Evolutionary conservation across 2,888 invertebrate species (phyloP).

Genomic region (Nipponacmea schrenckii): DNA sequence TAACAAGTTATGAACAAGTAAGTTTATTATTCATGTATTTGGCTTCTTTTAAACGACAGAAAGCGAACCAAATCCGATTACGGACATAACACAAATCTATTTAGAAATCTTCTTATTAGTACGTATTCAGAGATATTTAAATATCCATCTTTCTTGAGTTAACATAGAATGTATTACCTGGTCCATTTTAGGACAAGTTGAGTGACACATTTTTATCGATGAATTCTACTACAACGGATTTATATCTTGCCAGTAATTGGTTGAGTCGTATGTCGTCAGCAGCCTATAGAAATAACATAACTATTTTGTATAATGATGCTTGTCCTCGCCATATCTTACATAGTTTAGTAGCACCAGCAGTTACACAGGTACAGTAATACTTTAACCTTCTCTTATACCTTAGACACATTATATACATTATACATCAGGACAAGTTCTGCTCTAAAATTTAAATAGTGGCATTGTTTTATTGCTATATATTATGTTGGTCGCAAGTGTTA

Average conservation of each 20-base stretch:
- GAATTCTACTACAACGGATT: conserved; percentile 26
- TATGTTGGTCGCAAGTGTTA: no score
- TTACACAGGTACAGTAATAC: conserved; percentile 48
- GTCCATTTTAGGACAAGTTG: not conserved
- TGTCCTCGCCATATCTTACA: conserved; percentile 50
- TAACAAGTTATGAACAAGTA: conserved; percentile 53
- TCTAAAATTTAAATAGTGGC: no score
- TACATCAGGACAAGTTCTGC: no score
- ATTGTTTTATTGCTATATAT: no score
- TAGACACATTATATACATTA: no score
- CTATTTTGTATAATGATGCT: conserved; percentile 60
- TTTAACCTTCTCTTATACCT: not conserved
- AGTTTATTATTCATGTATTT: not conserved
- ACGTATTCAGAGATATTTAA: no score
- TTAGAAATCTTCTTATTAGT: no score
- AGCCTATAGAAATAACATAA: conserved; percentile 42
- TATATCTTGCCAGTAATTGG: conserved; percentile 50
- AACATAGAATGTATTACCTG: no score
- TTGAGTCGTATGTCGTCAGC: conserved; percentile 53
- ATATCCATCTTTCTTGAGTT: no score
- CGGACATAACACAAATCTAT: no score
- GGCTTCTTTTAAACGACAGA: no score
- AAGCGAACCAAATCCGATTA: no score
- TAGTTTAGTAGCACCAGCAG: conserved; percentile 46
- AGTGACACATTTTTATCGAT: not conserved